Conservation (phyloP, 2,113 vertebrate genomes). For the Notothenia coriiceps region DNA sequence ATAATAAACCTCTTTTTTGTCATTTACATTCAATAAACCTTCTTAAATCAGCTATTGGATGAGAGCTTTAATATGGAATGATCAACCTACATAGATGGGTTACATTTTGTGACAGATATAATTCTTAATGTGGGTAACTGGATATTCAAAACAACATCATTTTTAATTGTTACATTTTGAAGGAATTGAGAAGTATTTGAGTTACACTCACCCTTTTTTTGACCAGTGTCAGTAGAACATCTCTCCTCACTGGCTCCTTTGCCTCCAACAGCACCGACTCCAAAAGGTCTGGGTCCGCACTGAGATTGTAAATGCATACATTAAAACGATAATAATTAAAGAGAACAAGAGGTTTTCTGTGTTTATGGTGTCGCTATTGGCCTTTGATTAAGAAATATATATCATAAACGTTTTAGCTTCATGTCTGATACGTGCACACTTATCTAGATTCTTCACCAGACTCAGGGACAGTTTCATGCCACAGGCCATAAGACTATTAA, state of each 20-base stretch:
- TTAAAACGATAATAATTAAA: background rate
- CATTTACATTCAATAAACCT: background rate
- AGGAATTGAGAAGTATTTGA: background rate
- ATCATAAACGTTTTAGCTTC: background rate
- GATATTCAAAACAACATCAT: no score
- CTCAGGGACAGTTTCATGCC: no score
- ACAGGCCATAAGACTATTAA: no score
- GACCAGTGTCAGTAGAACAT: slow-evolving; percentile 11
- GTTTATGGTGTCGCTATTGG: background rate
- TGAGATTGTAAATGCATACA: background rate
- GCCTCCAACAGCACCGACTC: slow-evolving; percentile 9
- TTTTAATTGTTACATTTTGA: background rate
- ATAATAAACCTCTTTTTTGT: background rate
- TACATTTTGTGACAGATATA: background rate
- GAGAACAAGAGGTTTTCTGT: background rate
- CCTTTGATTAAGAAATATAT: background rate
- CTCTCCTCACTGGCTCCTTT: slow-evolving; percentile 11
- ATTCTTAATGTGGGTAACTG: no score
- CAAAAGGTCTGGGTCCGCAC: background rate
- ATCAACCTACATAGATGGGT: background rate
- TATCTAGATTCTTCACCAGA: background rate
- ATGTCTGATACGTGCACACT: background rate
- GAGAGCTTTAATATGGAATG: background rate
- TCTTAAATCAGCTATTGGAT: background rate
- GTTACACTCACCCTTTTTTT: slow-evolving; percentile 25